phyloP scores from a whole-genome alignment of 2,797 vertebrate species.

The Xenops minutus region DNA sequence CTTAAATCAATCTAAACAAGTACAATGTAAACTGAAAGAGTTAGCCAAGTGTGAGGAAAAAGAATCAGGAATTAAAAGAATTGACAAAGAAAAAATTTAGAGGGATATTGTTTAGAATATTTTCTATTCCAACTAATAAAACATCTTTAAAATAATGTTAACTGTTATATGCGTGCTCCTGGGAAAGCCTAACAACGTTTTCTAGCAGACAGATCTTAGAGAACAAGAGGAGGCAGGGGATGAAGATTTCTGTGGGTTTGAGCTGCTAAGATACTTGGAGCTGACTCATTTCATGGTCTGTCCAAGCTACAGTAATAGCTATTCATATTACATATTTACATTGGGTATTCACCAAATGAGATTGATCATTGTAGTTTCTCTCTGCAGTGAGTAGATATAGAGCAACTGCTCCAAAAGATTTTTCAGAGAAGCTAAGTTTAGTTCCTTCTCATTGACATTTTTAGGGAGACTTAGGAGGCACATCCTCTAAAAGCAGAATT shows the following conservation, averaged over 20 bases:
- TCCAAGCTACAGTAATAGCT: background rate
- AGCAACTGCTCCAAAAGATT: background rate
- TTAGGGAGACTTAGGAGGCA: background rate
- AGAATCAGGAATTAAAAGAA: background rate
- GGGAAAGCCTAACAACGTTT: background rate
- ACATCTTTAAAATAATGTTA: background rate
- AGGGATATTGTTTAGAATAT: background rate
- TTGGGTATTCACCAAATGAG: background rate
- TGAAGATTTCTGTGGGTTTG: background rate
- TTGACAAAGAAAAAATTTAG: background rate
- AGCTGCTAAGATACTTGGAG: background rate
- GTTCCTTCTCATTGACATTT: background rate
- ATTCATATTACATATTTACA: background rate
- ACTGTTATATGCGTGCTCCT: background rate
- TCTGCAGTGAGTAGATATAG: background rate
- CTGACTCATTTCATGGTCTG: background rate
- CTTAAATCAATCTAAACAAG: background rate
- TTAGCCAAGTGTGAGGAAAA: background rate
- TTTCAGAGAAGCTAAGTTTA: background rate
- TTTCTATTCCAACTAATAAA: background rate
- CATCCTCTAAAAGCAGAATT: background rate
- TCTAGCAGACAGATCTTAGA: background rate
- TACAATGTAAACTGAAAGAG: background rate
- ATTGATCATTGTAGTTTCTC: rapidly evolving
- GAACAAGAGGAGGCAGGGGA: background rate